Base-by-base conservation (phyloP, 2,797 vertebrate species). In the Sebastes trivittatus region DNA sequence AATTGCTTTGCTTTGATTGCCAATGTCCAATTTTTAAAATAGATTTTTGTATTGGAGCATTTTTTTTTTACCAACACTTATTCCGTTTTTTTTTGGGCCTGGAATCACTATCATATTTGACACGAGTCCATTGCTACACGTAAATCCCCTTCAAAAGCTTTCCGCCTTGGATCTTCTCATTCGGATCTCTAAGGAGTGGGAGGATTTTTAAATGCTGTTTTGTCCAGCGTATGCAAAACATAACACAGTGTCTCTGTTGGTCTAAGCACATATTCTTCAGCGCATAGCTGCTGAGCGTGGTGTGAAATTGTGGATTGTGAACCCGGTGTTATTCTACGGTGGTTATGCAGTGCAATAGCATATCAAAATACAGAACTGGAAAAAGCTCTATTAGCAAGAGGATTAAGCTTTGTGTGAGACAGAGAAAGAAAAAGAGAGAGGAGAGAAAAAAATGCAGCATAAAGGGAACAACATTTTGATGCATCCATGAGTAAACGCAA, bases 261-360 rank as follows among this genome's bases (percentile, higher is more conserved):
- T 78, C 59, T 61, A 32, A 84, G 78, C 52, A 3, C 79, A 75
- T 58, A 71, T 85, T 70, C 83, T 72, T 84, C 56, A 55, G 61
- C 18, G 65, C 77, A 62, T 60, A 78, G 84, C 85, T 65, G 84
- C 75, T 36, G 67, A 82, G 49, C 25, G 4, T 65, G 78, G 82
- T 89, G 89, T 88, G 84, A 90, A 90, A 92, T 88, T 84, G 81
- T 72, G 66, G 75, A 84, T 87, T 78, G 77, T 72, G 67, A 80
- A 80, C 38, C 29, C 54, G 30, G 46, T 74, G 72, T 81, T 87
- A 70, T 84, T 85, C 55, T 71, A 1, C 55, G 70, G 77, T 68
- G 72, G 62, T 56, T 69, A 46, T 77, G 72, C 69, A 23, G 73
- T 65, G 82, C 73, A 87, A 61, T 75, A 66, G 78, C 66, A 38